Evolutionary conservation across 2,888 invertebrate genomes (phyloP).

Genomic region (Mamestra brassicae): DNA sequence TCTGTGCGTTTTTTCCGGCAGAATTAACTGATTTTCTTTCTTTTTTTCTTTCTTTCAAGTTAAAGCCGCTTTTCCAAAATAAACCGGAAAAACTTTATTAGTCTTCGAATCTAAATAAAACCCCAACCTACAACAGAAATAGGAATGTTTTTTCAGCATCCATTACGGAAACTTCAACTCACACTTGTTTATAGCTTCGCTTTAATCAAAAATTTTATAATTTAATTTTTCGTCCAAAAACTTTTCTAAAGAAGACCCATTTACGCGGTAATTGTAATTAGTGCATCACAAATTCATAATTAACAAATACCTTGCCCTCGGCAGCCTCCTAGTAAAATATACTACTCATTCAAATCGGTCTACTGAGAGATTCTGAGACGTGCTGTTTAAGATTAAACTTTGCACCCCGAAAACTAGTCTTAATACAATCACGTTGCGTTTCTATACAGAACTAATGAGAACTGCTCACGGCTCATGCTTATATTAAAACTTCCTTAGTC

Average conservation of each 20-base stretch:
- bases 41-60: too few species aligned
- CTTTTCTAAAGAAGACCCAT: constrained; percentile 1
- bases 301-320: neutral
- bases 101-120: neutral
- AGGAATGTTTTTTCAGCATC: constrained; percentile 4
- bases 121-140: neutral
- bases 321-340: constrained; percentile 1
- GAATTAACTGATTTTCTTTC: too few species aligned
- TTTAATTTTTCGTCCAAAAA: constrained; percentile 6
- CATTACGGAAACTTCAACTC: constrained; percentile 3
- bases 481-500: constrained; percentile 14
- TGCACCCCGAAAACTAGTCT: constrained; percentile 6
- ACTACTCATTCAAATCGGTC: constrained; percentile 15
- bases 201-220: constrained; percentile 30
- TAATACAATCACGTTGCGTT: constrained; percentile 13
- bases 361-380: constrained; percentile 6
- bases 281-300: constrained; percentile 10
- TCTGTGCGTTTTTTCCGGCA: too few species aligned
- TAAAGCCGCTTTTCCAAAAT: neutral
- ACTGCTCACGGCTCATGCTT: constrained; percentile 1
- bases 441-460: constrained; percentile 12
- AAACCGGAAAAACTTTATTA: neutral
- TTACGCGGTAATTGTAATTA: constrained; percentile 13
- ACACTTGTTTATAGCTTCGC: constrained; percentile 29
- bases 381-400: constrained; percentile 40